Conservation (phyloP, 2,888 invertebrate species). For the Autographa pulchrina region DNA sequence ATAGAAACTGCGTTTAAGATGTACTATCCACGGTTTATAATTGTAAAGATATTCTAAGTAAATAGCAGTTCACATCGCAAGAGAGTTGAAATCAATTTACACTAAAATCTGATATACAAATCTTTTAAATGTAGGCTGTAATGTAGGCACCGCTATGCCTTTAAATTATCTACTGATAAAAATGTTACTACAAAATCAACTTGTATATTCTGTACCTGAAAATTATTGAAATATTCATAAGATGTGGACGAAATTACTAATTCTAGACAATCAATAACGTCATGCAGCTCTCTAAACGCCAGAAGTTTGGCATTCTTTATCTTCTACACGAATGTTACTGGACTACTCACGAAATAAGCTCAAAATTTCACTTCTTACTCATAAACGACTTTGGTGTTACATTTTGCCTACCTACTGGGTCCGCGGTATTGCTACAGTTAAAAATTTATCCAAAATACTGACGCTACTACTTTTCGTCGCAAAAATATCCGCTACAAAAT, state of each 20-base stretch:
- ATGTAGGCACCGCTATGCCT: background rate
- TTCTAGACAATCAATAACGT: constrained; percentile 72
- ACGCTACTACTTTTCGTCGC: constrained; percentile 81
- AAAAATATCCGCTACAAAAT: constrained; percentile 85
- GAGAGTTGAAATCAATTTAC: constrained; percentile 16
- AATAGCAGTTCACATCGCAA: constrained; percentile 31
- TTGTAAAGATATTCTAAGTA: constrained; percentile 12
- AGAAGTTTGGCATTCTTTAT: constrained; percentile 53
- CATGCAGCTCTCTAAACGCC: constrained; percentile 60
- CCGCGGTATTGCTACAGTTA: constrained; percentile 78
- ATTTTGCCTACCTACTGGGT: constrained; percentile 85
- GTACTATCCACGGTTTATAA: background rate
- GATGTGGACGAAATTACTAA: constrained; percentile 81
- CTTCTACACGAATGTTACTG: constrained; percentile 60
- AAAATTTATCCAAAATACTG: constrained; percentile 87
- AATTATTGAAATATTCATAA: constrained; percentile 57
- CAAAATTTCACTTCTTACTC: constrained; percentile 74
- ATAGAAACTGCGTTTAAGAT: constrained; percentile 21
- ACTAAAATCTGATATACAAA: constrained; percentile 31
- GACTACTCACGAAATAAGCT: constrained; percentile 79
- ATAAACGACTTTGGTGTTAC: constrained; percentile 85
- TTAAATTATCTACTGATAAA: constrained; percentile 12
- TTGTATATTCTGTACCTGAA: constrained; percentile 28
- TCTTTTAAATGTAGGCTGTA: constrained; percentile 13
- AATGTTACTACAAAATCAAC: constrained; percentile 31